Evolutionary conservation across 2,113 vertebrate genomes (phyloP).

Genomic region (Notothenia rossii): DNA sequence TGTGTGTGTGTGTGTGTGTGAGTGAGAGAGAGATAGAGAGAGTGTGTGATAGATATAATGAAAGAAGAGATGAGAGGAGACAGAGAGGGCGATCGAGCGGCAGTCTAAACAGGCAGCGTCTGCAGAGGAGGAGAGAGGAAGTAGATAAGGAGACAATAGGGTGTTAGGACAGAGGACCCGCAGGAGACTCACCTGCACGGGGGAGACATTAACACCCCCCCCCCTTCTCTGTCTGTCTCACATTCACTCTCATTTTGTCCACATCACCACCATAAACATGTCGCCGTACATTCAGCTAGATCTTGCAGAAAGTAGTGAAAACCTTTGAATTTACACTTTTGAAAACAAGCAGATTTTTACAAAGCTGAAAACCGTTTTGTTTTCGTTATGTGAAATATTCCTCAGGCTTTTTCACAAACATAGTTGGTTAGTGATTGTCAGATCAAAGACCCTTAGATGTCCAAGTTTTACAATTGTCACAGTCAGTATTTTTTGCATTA

Average conservation of each 20-base stretch:
- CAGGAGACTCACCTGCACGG: constrained; percentile 76
- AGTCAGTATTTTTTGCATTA: no score
- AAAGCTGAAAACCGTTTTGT: no score
- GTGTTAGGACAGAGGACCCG: constrained; percentile 77
- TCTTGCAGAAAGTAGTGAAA: no score
- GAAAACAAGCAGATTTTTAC: no score
- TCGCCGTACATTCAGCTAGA: no score
- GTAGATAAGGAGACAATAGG: constrained; percentile 83
- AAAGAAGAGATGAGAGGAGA: constrained; percentile 54
- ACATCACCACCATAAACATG: neutral
- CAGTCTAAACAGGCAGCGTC: constrained; percentile 83
- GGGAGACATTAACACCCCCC: constrained; percentile 51
- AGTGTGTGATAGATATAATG: constrained; percentile 25
- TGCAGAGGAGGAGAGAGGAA: constrained; percentile 77
- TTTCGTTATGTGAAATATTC: no score
- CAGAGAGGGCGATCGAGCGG: constrained; percentile 31
- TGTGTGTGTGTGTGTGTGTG: neutral
- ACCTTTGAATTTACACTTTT: no score
- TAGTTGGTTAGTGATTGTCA: no score
- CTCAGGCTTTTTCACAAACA: no score
- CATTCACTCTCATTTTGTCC: constrained; percentile 42
- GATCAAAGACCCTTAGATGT: no score
- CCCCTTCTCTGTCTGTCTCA: constrained; percentile 6
- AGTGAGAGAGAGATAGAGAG: neutral
- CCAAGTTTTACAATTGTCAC: no score